phyloP scores from a whole-genome alignment of 1,140 invertebrate genomes.

The Rhyacophila brunnea region DNA sequence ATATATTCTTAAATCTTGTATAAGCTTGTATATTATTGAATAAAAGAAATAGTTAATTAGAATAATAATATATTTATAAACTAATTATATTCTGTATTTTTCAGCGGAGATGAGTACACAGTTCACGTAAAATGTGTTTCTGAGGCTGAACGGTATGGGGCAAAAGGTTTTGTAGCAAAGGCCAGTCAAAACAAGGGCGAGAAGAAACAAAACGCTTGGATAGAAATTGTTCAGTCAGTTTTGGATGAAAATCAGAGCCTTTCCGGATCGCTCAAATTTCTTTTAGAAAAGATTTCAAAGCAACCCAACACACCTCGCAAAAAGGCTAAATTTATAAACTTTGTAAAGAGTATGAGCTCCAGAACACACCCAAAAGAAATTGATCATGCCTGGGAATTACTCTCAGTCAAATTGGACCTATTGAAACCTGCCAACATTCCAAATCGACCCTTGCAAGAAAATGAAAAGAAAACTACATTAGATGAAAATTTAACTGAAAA shows the following conservation, averaged over 20 bases:
- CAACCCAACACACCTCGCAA: slow-evolving; percentile 91
- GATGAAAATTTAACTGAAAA: background rate
- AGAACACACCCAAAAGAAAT: slow-evolving; percentile 58
- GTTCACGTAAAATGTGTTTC: slow-evolving; percentile 88
- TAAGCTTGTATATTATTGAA: no score
- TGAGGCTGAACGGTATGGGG: slow-evolving; percentile 88
- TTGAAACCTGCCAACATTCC: slow-evolving; percentile 43
- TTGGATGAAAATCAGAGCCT: slow-evolving; percentile 62
- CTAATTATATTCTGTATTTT: slow-evolving; percentile 40
- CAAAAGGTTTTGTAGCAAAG: slow-evolving; percentile 76
- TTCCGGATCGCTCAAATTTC: slow-evolving; percentile 55
- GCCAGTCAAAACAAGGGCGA: slow-evolving; percentile 79
- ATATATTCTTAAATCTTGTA: background rate
- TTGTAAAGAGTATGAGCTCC: slow-evolving; percentile 63
- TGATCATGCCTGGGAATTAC: slow-evolving; percentile 66
- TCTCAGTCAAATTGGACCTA: slow-evolving; percentile 65
- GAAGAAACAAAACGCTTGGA: slow-evolving; percentile 86
- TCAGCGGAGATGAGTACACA: slow-evolving; percentile 76
- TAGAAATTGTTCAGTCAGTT: slow-evolving; percentile 76
- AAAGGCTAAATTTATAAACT: slow-evolving; percentile 83
- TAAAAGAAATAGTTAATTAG: background rate
- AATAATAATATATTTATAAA: background rate
- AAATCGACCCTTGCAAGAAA: slow-evolving; percentile 17
- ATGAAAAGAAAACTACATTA: slow-evolving; percentile 8
- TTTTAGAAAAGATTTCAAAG: slow-evolving; percentile 71